phyloP scores from a whole-genome alignment of 2,113 vertebrate genomes.

The Pogonocichla stellata region DNA sequence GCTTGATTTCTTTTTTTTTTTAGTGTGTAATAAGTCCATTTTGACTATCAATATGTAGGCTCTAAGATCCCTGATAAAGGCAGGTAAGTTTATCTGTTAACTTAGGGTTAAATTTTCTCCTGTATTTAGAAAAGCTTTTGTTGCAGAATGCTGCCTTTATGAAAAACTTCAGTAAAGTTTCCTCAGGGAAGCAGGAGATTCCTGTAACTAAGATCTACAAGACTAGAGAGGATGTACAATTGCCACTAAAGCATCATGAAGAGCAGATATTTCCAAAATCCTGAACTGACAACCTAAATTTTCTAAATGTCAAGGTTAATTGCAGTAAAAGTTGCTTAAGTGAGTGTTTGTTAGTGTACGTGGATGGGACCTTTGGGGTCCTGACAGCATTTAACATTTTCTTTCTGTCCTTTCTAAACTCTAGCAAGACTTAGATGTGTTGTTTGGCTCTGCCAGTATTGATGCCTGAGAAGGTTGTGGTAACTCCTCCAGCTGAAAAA shows the following conservation, averaged over 20 bases:
- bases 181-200: not conserved
- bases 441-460: not conserved
- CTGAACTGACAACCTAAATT: not conserved
- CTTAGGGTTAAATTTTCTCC: not conserved
- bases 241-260: not conserved
- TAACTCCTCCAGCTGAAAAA: not conserved
- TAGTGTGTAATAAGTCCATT: not conserved
- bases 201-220: not conserved
- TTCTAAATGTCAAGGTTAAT: not conserved
- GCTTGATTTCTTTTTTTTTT: not conserved
- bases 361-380: not conserved
- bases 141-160: not conserved
- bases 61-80: not conserved
- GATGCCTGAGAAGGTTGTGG: not conserved
- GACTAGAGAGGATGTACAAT: not conserved
- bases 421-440: not conserved
- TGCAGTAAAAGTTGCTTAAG: not conserved
- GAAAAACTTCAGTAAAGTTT: rapidly evolving
- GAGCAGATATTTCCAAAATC: not conserved
- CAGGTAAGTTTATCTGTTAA: not conserved
- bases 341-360: rapidly evolving
- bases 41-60: not conserved
- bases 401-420: not conserved
- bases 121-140: not conserved
- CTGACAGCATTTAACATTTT: not conserved